Percentiles rank a stretch among this genome's conserved stretches.
phyloP scores from a whole-genome alignment of 2,888 invertebrate genomes.

The Malthinus flaveolus region DNA sequence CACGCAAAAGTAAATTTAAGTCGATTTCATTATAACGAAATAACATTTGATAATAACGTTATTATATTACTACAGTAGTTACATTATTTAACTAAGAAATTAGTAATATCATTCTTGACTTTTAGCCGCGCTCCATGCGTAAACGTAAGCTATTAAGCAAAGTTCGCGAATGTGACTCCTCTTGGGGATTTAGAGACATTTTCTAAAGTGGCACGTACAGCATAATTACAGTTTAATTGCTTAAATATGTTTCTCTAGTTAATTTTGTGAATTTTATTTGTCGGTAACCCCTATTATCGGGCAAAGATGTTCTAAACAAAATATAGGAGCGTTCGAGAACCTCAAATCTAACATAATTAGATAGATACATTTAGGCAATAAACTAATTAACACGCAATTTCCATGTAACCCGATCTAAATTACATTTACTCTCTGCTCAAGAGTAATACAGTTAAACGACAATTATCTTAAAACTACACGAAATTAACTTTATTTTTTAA shows the following conservation, averaged over 20 bases:
- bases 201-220: conserved; percentile 21
- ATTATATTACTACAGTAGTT: no score
- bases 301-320: conserved; percentile 2
- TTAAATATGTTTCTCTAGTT: conserved; percentile 11
- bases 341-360: conserved; percentile 2
- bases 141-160: conserved; percentile 22
- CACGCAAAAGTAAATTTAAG: neutral
- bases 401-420: conserved; percentile 5
- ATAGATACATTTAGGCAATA: conserved; percentile 6
- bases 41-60: no score
- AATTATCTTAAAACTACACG: no score
- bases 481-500: no score
- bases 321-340: conserved; percentile 1
- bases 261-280: neutral
- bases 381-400: conserved; percentile 10
- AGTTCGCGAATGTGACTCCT: conserved; percentile 21
- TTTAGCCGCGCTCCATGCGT: conserved; percentile 16
- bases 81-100: no score
- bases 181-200: conserved; percentile 21
- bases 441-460: neutral
- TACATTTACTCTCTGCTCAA: conserved; percentile 5
- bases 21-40: no score
- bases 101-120: neutral
- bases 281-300: neutral
- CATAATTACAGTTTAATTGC: conserved; percentile 24